Percentiles rank a stretch among this genome's conserved stretches.
phyloP scores from a whole-genome alignment of 2,797 vertebrate species.

The Bryconaethiops microstoma region DNA sequence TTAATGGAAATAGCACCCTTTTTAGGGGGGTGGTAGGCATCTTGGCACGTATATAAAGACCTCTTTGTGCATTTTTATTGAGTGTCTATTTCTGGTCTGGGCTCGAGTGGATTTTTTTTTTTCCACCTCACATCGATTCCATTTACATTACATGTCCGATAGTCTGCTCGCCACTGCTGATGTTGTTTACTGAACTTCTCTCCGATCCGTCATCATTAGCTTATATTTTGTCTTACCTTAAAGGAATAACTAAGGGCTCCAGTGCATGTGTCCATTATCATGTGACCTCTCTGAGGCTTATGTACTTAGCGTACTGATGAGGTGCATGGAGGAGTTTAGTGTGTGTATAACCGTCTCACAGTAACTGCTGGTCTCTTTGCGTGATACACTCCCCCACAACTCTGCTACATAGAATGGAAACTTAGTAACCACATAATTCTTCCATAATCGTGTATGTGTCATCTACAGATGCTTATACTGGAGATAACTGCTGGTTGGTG shows the following conservation, averaged over 20 bases:
- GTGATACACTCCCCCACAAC: slow-evolving; percentile 3
- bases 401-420: slow-evolving; percentile 6
- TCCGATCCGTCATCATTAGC: slow-evolving; percentile 73
- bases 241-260: slow-evolving; percentile 70
- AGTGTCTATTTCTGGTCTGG: slow-evolving; percentile 56
- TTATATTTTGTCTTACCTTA: slow-evolving; percentile 38
- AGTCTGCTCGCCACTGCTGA: slow-evolving; percentile 66
- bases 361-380: not conserved
- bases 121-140: slow-evolving; percentile 49
- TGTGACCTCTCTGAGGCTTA: slow-evolving; percentile 69
- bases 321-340: not conserved
- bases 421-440: slow-evolving; percentile 18
- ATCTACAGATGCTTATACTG: not conserved
- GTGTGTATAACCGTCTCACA: not conserved
- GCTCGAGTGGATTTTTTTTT: slow-evolving; percentile 34
- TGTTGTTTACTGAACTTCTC: slow-evolving; percentile 68
- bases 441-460: not conserved
- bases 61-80: slow-evolving; percentile 63
- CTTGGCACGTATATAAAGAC: slow-evolving; percentile 45
- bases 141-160: slow-evolving; percentile 64
- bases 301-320: slow-evolving; percentile 55
- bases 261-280: slow-evolving; percentile 69
- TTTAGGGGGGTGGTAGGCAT: slow-evolving; percentile 34
- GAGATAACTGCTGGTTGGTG: not conserved
- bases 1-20: slow-evolving; percentile 49